Conservation (phyloP, 2,888 invertebrate genomes). For the Yponomeuta sedellus region DNA sequence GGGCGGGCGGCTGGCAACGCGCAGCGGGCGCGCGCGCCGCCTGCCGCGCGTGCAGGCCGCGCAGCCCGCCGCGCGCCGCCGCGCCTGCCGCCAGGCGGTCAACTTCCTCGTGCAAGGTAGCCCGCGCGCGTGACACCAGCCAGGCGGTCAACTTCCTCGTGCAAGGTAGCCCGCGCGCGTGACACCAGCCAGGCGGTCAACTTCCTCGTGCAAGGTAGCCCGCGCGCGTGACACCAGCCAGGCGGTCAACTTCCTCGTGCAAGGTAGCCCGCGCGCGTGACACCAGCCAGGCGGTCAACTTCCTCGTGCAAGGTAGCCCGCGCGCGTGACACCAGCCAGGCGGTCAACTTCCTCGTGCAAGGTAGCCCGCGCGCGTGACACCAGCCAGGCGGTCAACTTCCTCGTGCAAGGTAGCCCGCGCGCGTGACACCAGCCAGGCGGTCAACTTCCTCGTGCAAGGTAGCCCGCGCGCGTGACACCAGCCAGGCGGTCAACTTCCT, state of each 20-base stretch:
- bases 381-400: too few species aligned
- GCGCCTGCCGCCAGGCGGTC: slow-evolving; percentile 59
- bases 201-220: not conserved
- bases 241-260: slow-evolving; percentile 67
- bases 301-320: slow-evolving; percentile 58
- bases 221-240: slow-evolving; percentile 24
- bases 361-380: too few species aligned
- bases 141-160: slow-evolving; percentile 67
- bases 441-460: too few species aligned
- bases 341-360: too few species aligned
- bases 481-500: too few species aligned
- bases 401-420: too few species aligned
- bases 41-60: slow-evolving; percentile 36
- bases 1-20: slow-evolving; percentile 42
- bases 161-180: slow-evolving; percentile 44
- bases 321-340: too few species aligned
- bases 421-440: too few species aligned
- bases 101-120: slow-evolving; percentile 44
- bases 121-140: too few species aligned
- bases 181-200: slow-evolving; percentile 39
- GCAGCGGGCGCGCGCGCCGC: slow-evolving; percentile 46
- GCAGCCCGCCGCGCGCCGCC: slow-evolving; percentile 35
- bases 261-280: slow-evolving; percentile 42
- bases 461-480: too few species aligned
- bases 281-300: slow-evolving; percentile 37